phyloP scores from a whole-genome alignment of 2,113 vertebrate genomes.

The Anhinga rufa region DNA sequence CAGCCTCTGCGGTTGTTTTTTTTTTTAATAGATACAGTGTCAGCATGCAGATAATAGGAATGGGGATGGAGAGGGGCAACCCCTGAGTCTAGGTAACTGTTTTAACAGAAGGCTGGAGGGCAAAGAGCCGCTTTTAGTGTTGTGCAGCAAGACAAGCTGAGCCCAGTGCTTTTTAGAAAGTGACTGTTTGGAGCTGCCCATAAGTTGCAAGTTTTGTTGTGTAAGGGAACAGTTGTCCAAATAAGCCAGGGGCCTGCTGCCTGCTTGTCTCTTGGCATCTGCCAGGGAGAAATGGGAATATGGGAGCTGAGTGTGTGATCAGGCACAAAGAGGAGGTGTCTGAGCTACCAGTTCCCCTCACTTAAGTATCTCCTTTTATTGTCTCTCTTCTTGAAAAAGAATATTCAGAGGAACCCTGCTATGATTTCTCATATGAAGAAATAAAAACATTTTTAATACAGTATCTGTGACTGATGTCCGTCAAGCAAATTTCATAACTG shows the following conservation, averaged over 20 bases:
- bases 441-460: not conserved
- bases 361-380: not conserved
- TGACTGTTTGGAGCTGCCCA: not conserved
- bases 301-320: not conserved
- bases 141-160: not conserved
- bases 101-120: not conserved
- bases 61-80: not conserved
- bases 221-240: not conserved
- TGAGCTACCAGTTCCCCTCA: not conserved
- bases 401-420: not conserved
- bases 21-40: not conserved
- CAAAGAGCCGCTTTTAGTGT: not conserved
- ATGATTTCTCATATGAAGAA: not conserved
- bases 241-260: not conserved
- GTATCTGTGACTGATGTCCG: not conserved
- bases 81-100: not conserved
- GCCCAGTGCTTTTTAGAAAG: not conserved
- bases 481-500: not conserved
- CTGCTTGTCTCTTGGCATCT: not conserved
- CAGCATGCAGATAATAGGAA: not conserved
- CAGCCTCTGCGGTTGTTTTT: not conserved
- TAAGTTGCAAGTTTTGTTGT: constrained; percentile 4
- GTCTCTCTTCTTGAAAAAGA: not conserved
- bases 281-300: not conserved
- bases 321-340: not conserved